Evolutionary conservation across 2,888 invertebrate genomes (phyloP), one percentile per base, ranked within the genome.

Genomic region (Euproctis similis): DNA sequence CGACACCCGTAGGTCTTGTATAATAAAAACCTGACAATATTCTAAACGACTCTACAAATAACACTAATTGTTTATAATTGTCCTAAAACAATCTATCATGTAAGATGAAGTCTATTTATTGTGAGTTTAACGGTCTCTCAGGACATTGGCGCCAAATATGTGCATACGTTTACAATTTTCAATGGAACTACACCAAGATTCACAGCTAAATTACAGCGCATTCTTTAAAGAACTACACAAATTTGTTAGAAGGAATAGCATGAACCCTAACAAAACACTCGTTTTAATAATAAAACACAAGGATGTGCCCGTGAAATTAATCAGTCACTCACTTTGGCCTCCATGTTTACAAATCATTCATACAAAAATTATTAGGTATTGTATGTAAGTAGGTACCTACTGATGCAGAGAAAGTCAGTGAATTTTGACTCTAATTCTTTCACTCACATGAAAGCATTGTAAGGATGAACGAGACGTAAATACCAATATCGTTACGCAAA

Each of bases 311-410:
- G 48, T 42, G 49, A 61, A 56, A 57, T 59, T 60, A 61, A 49
- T 66, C 61, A 49, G n/a, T 68, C 61, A 58, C 53, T 57, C 68
- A 73, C 73, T 72, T n/a, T 66, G 62, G 73, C 81, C 77, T 72
- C 84, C 84, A 84, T 84, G 82, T 84, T 84, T 84, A 84, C 84
- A 84, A 82, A 78, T 82, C 67, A 67, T 73, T 76, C 66, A 55
- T 62, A 63, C 63, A 74, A 76, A 73, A 75, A 65, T 64, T 59
- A 8, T 18, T 7, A n/a, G 4, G 46, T 61, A 51, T n/a, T n/a
- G n/a, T n/a, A n/a, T n/a, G n/a, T n/a, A n/a, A n/a, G n/a, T n/a
- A n/a, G 46, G 42, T 56, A 56, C 28, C 34, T 53, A 54, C 42
- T 28, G 60, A 62, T 50, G 34, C 28, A 26, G 78, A 77, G 77